A percentile compares a stretch with the other conserved stretches of the same genome.
Evolutionary conservation across 2,797 vertebrate species (phyloP).

Genomic region (Hyperoplus immaculatus): DNA sequence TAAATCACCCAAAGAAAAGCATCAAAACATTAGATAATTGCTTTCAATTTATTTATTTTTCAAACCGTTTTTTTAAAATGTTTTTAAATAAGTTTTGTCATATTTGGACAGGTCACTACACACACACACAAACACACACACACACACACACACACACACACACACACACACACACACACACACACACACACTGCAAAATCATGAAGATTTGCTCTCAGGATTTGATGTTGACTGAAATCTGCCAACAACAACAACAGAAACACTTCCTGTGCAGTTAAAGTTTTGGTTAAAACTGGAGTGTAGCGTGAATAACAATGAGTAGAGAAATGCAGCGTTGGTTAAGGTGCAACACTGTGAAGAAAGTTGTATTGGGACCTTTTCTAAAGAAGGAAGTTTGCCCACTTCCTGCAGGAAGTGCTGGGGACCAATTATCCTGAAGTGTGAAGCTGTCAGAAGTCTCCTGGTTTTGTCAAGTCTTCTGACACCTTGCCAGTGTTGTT

Average conservation of each 20-base stretch:
- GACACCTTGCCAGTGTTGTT: constrained; percentile 85
- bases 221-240: constrained; percentile 55
- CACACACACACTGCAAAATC: too few relatives aligned
- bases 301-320: constrained; percentile 60
- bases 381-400: constrained; percentile 75
- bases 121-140: too few relatives aligned
- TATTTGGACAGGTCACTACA: not conserved
- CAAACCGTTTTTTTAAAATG: not conserved
- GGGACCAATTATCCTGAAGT: constrained; percentile 82
- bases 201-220: constrained; percentile 9
- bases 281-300: constrained; percentile 52
- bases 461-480: constrained; percentile 83
- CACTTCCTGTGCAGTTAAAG: constrained; percentile 72
- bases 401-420: constrained; percentile 81
- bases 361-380: constrained; percentile 78
- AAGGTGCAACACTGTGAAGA: constrained; percentile 79
- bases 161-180: too few relatives aligned
- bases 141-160: too few relatives aligned
- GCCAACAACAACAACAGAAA: constrained; percentile 32
- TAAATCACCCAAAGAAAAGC: constrained; percentile 13
- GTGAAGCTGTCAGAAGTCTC: constrained; percentile 84
- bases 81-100: too few relatives aligned
- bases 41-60: not conserved
- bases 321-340: constrained; percentile 65
- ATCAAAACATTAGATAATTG: constrained; percentile 5